Evolutionary conservation across 2,113 vertebrate species (phyloP), one percentile per base, ranked within the genome.

Genomic region (Fukomys damarensis): DNA sequence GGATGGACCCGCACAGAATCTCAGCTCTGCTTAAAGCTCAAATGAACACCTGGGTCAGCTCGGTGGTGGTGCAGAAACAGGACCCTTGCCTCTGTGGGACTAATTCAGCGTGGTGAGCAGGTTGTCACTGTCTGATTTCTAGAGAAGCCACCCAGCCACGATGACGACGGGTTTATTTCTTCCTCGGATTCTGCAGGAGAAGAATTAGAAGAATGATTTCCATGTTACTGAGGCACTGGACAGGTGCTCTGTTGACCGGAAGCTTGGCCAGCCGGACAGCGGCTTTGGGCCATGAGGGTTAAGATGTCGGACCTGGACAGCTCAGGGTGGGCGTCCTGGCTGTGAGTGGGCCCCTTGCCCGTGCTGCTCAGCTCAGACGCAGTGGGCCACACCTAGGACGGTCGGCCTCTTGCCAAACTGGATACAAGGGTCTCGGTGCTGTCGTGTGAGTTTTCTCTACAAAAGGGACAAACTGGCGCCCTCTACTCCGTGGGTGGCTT

Each of bases 21-120:
- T 95, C 79, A 24, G 59, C 88, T 91, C 90, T 91, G 19, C 70
- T 97, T 93, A 46, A 68, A 97, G 96, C 97, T 96, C 96, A 79
- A 1, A 26, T 98, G 84, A 92, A 96, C 79, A 86, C 43, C 4
- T 10, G 0, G 89, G 93, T 86, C 28, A 30, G 7, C 72, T 87
- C 81, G 87, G 56, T 1, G 2, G 54, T 30, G 38, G 86, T 74
- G 30, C 7, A 46, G 87, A 72, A 92, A 77, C 86, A 28, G 10
- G 61, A 38, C 52, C 82, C 35, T 63, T 58, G 86, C 49, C 8
- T 77, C 43, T 20, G 12, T 41, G 65, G 58, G 86, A 91, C 13
- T 81, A 30, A 93, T 92, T 94, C 0, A 43, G 22, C 54, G 61
- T 30, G 38, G 54, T 35, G 24, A 20, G 12, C 2, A 19, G 30